Percentiles rank a stretch among this genome's conserved stretches.
Conservation (phyloP, 1,140 invertebrate genomes). For the Caenorhabditis brenneri region DNA sequence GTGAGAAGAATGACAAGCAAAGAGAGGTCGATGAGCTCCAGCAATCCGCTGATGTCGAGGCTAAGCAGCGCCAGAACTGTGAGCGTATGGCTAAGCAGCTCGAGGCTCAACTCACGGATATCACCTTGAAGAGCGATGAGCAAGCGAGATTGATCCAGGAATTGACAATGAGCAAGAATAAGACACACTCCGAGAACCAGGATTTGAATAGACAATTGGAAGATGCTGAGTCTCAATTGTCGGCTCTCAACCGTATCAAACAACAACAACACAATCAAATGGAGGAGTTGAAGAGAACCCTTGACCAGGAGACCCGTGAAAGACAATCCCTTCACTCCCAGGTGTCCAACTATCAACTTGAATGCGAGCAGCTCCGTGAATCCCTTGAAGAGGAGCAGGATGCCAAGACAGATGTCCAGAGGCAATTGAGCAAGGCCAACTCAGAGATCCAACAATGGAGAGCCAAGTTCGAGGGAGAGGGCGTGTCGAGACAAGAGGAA, state of each 20-base stretch:
- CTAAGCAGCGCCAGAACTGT: constrained; percentile 65
- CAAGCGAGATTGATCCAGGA: constrained; percentile 74
- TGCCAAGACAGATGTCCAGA: constrained; percentile 64
- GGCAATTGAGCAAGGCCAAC: constrained; percentile 73
- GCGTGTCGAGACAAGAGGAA: constrained; percentile 62
- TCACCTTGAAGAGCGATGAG: constrained; percentile 67
- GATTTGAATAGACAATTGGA: constrained; percentile 87
- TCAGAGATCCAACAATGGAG: constrained; percentile 71
- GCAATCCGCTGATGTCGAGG: constrained; percentile 57
- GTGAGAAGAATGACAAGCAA: constrained; percentile 89
- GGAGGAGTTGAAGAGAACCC: constrained; percentile 93
- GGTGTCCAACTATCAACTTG: constrained; percentile 85
- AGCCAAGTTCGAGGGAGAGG: constrained; percentile 67
- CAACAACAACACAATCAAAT: constrained; percentile 89
- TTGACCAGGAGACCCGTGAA: constrained; percentile 86
- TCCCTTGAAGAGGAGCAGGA: constrained; percentile 85
- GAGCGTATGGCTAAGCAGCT: constrained; percentile 66
- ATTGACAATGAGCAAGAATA: constrained; percentile 93
- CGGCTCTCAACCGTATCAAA: constrained; percentile 94
- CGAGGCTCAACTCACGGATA: constrained; percentile 63
- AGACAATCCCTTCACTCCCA: constrained; percentile 63
- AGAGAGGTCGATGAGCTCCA: constrained; percentile 88
- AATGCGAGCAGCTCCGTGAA: constrained; percentile 94
- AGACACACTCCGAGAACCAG: constrained; percentile 90
- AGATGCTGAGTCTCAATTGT: constrained; percentile 95